Evolutionary conservation across 2,888 invertebrate species (phyloP).

Genomic region (Zygothrica quintamaculata): DNA sequence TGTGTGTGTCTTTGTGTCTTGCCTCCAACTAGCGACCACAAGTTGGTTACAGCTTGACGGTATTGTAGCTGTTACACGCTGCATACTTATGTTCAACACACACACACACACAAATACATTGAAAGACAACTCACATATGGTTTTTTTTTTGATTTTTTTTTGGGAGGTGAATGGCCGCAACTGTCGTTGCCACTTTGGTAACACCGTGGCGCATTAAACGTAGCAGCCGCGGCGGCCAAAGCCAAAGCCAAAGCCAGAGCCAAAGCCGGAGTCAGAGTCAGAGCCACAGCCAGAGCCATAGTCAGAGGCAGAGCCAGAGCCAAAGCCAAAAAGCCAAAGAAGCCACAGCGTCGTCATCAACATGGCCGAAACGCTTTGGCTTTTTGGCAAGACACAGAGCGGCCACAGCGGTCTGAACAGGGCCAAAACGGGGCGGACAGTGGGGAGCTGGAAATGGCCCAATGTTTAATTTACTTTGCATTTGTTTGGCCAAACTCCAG

Average conservation of each 20-base stretch:
- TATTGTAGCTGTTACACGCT: slow-evolving; percentile 60
- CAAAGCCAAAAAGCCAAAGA: slow-evolving; percentile 33
- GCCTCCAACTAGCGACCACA: slow-evolving; percentile 54
- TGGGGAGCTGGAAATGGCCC: slow-evolving; percentile 23
- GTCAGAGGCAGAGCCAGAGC: slow-evolving; percentile 57
- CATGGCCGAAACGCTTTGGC: slow-evolving; percentile 40
- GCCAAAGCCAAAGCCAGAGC: slow-evolving; percentile 61
- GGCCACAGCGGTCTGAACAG: slow-evolving; percentile 1
- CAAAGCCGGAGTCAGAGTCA: slow-evolving; percentile 63
- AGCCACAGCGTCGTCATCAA: slow-evolving; percentile 63
- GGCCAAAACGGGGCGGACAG: background rate
- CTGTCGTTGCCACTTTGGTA: slow-evolving; percentile 80
- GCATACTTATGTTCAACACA: slow-evolving; percentile 50
- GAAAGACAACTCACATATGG: slow-evolving; percentile 48
- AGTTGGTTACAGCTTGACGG: slow-evolving; percentile 66
- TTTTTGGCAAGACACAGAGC: slow-evolving; percentile 52
- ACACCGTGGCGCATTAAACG: slow-evolving; percentile 77
- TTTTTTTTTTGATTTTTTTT: slow-evolving; percentile 71
- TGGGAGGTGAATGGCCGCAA: slow-evolving; percentile 82
- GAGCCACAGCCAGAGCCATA: slow-evolving; percentile 61
- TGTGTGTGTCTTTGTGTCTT: slow-evolving; percentile 50
- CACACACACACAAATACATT: slow-evolving; percentile 20
- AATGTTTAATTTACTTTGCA: slow-evolving; percentile 76
- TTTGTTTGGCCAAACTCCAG: slow-evolving; percentile 69
- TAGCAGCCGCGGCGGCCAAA: slow-evolving; percentile 63